Percentiles rank a stretch among this genome's conserved stretches.
These are phyloP conservation scores for Atta cephalotes DNA, from an alignment of 1,140 invertebrate species.

Conservation along the genomic window DNA sequence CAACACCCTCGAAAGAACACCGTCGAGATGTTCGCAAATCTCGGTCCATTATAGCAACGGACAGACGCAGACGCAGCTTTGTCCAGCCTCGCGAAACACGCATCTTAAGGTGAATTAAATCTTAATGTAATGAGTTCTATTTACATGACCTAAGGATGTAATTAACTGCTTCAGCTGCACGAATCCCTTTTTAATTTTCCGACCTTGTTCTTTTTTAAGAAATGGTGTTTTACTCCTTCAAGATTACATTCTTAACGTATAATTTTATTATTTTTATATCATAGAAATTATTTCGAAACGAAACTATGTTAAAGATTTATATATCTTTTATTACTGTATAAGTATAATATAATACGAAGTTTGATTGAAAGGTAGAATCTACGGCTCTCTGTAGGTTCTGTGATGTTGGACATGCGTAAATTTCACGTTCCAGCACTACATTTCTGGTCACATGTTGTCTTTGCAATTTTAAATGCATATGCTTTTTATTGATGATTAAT, in stretches of 20 bases:
- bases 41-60: conserved; percentile 84
- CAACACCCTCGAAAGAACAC: conserved; percentile 83
- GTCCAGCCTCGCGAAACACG: conserved; percentile 78
- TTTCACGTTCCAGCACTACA: neutral
- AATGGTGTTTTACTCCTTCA: too few relatives aligned
- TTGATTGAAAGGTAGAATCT: neutral
- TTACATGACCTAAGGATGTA: neutral
- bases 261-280: too few relatives aligned
- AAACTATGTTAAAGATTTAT: neutral
- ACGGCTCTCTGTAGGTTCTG: neutral
- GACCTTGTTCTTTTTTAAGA: neutral
- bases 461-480: conserved; percentile 27
- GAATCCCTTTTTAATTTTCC: neutral
- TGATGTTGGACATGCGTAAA: neutral
- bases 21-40: conserved; percentile 82
- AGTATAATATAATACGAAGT: neutral
- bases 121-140: conserved; percentile 26
- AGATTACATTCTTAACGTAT: too few relatives aligned
- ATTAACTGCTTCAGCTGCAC: conserved; percentile 42
- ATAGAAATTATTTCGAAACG: too few relatives aligned
- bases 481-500: conserved; percentile 54
- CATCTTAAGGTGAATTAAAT: conserved; percentile 81
- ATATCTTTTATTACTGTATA: neutral
- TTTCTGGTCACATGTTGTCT: neutral
- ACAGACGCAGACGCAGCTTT: conserved; percentile 83